Base-by-base conservation (phyloP, 1,140 invertebrate genomes). In the Chironomus striatipennis region DNA sequence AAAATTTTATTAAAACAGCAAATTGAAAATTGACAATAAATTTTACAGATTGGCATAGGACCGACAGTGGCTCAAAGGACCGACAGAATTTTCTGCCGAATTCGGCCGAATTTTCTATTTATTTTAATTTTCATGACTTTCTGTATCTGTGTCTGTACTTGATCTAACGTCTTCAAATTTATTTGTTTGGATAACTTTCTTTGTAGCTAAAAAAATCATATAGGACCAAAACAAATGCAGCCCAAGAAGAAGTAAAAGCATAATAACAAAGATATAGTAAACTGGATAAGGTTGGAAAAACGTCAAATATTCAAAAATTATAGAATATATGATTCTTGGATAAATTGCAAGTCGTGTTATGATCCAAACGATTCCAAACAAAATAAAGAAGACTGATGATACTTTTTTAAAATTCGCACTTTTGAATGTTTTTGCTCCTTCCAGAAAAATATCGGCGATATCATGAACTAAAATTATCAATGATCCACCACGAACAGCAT, bases 381-480 rank as follows among this genome's bases (percentile, higher is more conserved):
- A 86, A 20, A 87, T 89, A 81, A 98, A 98, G 76, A 96, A 86
- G 43, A 85, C 81, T 84, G 98, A 95, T 80, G 95, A 97, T 1
- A 93, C 75, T 81, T 89, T 91, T 80, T 96, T 93, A 78, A 91
- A 93, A 77, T 92, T 93, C 20, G 93, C 89, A 83, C 98, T 98
- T 79, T 96, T 95, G n/a, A 91, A 89, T 83, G 97, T 90, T 86
- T 98, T 98, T 8, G 93, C 91, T 42, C 88, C 90, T 85, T 98
- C 97, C 77, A 99, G 83, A 77, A 96, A 94, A 80, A 97, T 95
- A 85, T 99, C 98, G 42, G 94, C 94, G 80, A 90, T 91, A 84
- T 99, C 98, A 81, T 99, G 98, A 10, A 96, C 85, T 67, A 98
- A 81, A 17, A 99, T 84, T 21, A 98, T 93, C 43, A 99, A 84